These are phyloP conservation scores for Corvus cornix DNA, from an alignment of 2,113 vertebrate genomes.

Conservation along the genomic window DNA sequence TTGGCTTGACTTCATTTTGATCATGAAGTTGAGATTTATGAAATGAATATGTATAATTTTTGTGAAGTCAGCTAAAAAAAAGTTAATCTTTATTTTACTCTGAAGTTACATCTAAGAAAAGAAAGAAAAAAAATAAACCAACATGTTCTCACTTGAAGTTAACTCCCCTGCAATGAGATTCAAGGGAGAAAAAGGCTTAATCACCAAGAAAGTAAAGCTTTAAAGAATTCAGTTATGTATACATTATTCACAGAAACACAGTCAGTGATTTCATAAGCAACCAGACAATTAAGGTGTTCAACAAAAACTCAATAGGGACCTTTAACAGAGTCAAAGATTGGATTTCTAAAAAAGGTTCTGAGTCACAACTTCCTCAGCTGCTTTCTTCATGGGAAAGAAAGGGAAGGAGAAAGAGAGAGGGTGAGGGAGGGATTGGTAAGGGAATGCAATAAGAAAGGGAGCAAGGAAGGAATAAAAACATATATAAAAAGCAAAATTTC, in stretches of 20 bases:
- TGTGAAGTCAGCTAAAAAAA: not conserved
- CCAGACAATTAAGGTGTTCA: not conserved
- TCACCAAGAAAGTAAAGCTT: not conserved
- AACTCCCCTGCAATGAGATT: not conserved
- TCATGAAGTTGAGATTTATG: not conserved
- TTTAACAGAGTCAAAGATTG: not conserved
- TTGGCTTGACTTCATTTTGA: not conserved
- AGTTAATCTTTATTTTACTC: not conserved
- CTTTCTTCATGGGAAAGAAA: not conserved
- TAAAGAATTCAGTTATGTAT: not conserved
- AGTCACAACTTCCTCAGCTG: not conserved
- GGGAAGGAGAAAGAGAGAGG: not conserved
- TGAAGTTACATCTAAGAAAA: not conserved
- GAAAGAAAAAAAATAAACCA: not conserved
- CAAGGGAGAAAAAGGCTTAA: not conserved
- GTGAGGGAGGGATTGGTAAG: too few species aligned
- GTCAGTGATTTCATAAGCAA: not conserved
- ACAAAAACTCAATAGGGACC: not conserved
- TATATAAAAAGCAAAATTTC: not conserved
- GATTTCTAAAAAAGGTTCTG: slow-evolving; percentile 1
- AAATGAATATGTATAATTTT: not conserved
- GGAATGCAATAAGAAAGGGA: not conserved
- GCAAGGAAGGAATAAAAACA: accelerated
- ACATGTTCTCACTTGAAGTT: not conserved
- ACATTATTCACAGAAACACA: slow-evolving; percentile 10